phyloP scores from a whole-genome alignment of 2,888 invertebrate genomes.

The Drosophila paracracens region DNA sequence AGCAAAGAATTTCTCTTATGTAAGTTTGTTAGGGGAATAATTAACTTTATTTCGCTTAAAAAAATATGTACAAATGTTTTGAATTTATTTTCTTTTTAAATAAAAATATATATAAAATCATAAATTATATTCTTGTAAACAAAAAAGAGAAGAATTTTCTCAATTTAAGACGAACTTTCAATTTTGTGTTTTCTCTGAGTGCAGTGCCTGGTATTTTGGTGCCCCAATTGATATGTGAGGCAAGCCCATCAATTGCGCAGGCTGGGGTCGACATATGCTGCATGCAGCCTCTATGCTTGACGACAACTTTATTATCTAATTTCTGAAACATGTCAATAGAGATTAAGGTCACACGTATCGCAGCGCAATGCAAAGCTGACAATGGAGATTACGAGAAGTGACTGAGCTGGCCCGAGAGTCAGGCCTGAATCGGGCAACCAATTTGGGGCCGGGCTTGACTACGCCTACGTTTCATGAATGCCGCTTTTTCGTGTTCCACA shows the following conservation, averaged over 20 bases:
- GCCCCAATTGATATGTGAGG: slow-evolving; percentile 44
- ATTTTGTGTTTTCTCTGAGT: background rate
- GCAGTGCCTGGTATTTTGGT: background rate
- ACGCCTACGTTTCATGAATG: slow-evolving; percentile 48
- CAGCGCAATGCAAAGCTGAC: slow-evolving; percentile 66
- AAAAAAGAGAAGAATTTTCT: fast-evolving
- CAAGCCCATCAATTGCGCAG: slow-evolving; percentile 62
- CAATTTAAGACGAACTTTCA: background rate
- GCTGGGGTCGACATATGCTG: slow-evolving; percentile 22
- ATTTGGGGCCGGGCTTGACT: slow-evolving; percentile 15
- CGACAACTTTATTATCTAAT: slow-evolving; percentile 78
- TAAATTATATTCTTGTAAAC: background rate
- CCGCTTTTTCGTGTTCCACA: slow-evolving; percentile 14
- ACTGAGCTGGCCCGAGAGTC: slow-evolving; percentile 19
- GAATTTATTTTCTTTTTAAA: too few relatives aligned
- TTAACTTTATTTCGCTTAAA: background rate
- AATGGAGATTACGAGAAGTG: slow-evolving; percentile 65
- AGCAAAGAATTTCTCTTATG: background rate
- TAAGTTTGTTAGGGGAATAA: background rate
- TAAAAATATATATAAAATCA: background rate
- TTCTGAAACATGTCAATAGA: slow-evolving; percentile 78
- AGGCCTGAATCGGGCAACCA: slow-evolving; percentile 8
- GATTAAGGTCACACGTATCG: slow-evolving; percentile 81
- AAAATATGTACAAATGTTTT: background rate
- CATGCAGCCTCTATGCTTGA: slow-evolving; percentile 19